A percentile compares a stretch with the other conserved stretches of the same genome.
phyloP scores from a whole-genome alignment of 2,797 vertebrate genomes.

The Spinibarbus caldwelli region DNA sequence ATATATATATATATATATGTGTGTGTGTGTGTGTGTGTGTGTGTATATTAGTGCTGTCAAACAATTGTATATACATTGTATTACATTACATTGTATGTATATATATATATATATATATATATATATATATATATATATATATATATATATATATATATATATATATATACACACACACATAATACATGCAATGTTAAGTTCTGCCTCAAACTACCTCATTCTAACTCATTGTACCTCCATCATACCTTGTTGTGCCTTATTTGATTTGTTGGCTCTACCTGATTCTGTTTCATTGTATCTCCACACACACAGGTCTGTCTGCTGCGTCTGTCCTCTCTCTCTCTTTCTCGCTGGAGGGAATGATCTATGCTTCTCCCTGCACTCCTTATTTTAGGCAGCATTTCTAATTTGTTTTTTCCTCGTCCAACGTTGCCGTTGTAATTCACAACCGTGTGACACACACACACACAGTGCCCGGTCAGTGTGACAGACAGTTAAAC shows the following conservation, averaged over 20 bases:
- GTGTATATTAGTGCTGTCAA: no score
- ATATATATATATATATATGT: no score
- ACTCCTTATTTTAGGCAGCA: slow-evolving; percentile 66
- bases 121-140: no score
- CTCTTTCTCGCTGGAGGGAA: slow-evolving; percentile 17
- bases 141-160: no score
- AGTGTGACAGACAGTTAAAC: slow-evolving; percentile 24
- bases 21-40: no score
- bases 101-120: no score
- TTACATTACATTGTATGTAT: no score
- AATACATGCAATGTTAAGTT: neutral
- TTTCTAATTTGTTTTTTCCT: slow-evolving; percentile 64
- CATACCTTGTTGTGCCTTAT: slow-evolving; percentile 25
- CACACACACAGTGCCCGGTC: slow-evolving; percentile 15
- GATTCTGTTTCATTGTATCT: slow-evolving; percentile 63
- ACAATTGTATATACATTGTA: no score
- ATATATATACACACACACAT: neutral
- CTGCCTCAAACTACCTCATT: neutral
- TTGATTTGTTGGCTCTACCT: slow-evolving; percentile 3
- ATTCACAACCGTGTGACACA: slow-evolving; percentile 67
- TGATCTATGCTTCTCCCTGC: slow-evolving; percentile 63
- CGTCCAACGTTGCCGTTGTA: slow-evolving; percentile 59
- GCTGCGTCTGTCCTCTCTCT: slow-evolving; percentile 24
- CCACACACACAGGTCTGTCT: slow-evolving; percentile 43
- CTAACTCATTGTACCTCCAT: slow-evolving; percentile 67